phyloP scores from a whole-genome alignment of 1,140 invertebrate genomes.

The Micrasema minimum region DNA sequence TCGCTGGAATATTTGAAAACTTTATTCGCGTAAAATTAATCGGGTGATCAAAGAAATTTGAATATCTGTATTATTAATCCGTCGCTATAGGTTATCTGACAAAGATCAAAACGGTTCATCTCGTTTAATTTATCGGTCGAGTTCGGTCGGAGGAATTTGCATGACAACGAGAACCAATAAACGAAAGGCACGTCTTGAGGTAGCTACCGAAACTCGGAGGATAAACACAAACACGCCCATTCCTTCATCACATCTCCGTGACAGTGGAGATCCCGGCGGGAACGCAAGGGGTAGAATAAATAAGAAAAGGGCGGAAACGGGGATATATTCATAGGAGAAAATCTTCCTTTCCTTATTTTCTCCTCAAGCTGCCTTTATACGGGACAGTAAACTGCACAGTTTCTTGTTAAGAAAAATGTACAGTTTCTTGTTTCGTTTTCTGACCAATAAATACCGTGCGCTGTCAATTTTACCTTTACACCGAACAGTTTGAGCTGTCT shows the following conservation, averaged over 20 bases:
- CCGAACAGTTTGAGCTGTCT: no score
- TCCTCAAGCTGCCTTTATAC: no score
- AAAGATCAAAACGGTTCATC: slow-evolving; percentile 22
- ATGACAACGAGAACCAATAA: slow-evolving; percentile 52
- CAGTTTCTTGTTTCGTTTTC: no score
- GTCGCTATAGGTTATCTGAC: not conserved
- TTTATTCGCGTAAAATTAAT: slow-evolving; percentile 5
- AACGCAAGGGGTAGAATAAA: slow-evolving; percentile 31
- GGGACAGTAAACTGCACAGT: no score
- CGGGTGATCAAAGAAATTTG: slow-evolving; percentile 8
- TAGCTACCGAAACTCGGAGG: slow-evolving; percentile 33
- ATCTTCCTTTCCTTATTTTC: slow-evolving; percentile 12
- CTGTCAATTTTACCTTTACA: no score
- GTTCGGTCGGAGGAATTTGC: slow-evolving; percentile 39
- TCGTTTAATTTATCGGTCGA: slow-evolving; percentile 28
- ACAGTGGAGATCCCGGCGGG: slow-evolving; percentile 37
- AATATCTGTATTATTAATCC: slow-evolving; percentile 14
- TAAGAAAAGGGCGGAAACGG: slow-evolving; percentile 12
- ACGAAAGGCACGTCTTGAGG: slow-evolving; percentile 25
- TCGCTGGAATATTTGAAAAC: not conserved
- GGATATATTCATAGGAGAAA: slow-evolving; percentile 7
- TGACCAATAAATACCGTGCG: no score
- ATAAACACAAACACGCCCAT: slow-evolving; percentile 51
- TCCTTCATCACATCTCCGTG: slow-evolving; percentile 50
- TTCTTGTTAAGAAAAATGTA: no score